Conservation (phyloP, 2,888 invertebrate genomes). For the Microplitis deprimator region DNA sequence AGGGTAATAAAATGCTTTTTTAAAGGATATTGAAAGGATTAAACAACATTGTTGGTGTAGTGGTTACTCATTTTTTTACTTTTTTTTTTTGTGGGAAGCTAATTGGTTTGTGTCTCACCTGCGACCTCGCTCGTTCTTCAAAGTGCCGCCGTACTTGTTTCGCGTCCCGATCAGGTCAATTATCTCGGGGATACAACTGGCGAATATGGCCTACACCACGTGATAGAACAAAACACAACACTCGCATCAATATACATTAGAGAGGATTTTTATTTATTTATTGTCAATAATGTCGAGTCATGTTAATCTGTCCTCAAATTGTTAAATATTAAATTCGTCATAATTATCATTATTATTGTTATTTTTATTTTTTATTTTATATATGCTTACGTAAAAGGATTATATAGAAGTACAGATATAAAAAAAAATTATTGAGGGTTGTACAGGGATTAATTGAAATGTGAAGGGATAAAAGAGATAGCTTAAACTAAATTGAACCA, state of each 20-base stretch:
- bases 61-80: constrained; percentile 58
- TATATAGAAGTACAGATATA: background rate
- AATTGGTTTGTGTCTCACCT: constrained; percentile 86
- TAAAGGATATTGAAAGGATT: constrained; percentile 16
- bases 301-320: background rate
- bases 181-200: constrained; percentile 99
- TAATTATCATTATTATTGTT: constrained; percentile 38
- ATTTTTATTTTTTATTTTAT: constrained; percentile 2
- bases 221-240: constrained; percentile 71
- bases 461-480: constrained; percentile 42
- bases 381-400: constrained; percentile 34
- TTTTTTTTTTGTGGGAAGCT: constrained; percentile 68
- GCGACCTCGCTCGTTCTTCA: constrained; percentile 99
- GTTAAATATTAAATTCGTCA: constrained; percentile 37
- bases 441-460: constrained; percentile 28
- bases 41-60: constrained; percentile 25
- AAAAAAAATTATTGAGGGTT: constrained; percentile 26
- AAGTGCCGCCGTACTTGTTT: constrained; percentile 99
- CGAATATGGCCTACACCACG: constrained; percentile 96
- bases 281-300: constrained; percentile 30
- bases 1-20: background rate
- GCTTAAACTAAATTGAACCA: constrained; percentile 60
- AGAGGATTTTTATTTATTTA: constrained; percentile 53
- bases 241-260: constrained; percentile 70
- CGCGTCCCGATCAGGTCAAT: constrained; percentile 99